Percentiles rank a stretch among this genome's conserved stretches.
Evolutionary conservation across 2,113 vertebrate species (phyloP).

Genomic region (Colistium nudipinnis): DNA sequence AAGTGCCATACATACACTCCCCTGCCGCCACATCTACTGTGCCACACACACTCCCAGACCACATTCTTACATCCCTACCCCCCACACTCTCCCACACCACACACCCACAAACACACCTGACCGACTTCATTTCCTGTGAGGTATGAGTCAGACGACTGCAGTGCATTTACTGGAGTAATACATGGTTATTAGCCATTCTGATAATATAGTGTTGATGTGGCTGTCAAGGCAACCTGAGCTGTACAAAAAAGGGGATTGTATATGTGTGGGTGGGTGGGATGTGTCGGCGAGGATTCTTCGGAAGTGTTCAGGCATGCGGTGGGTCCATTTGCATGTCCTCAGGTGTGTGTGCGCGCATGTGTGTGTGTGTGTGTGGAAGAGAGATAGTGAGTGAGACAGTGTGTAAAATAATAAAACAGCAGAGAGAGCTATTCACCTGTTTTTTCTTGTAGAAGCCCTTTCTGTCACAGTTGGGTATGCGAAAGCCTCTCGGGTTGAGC

Average conservation of each 20-base stretch:
- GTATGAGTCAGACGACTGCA: slow-evolving; percentile 76
- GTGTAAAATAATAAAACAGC: slow-evolving; percentile 31
- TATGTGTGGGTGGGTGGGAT: slow-evolving; percentile 63
- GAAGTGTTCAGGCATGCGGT: slow-evolving; percentile 73
- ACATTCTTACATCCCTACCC: slow-evolving; percentile 74
- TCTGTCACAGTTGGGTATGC: slow-evolving; percentile 98
- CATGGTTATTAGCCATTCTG: slow-evolving; percentile 77
- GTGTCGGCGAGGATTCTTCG: slow-evolving; percentile 64
- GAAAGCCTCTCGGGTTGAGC: slow-evolving; percentile 89
- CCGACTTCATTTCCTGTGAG: slow-evolving; percentile 75
- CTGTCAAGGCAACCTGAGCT: slow-evolving; percentile 72
- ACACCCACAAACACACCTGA: slow-evolving; percentile 80
- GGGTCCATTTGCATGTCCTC: slow-evolving; percentile 58
- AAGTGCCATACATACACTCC: slow-evolving; percentile 64
- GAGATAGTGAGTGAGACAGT: background rate
- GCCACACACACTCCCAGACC: slow-evolving; percentile 78
- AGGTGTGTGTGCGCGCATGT: slow-evolving; percentile 50
- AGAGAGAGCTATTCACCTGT: slow-evolving; percentile 85
- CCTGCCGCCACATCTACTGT: slow-evolving; percentile 66
- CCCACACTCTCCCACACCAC: slow-evolving; percentile 73
- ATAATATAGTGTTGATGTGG: slow-evolving; percentile 79
- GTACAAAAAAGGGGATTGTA: slow-evolving; percentile 38
- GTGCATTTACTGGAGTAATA: slow-evolving; percentile 74
- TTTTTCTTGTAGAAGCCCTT: slow-evolving; percentile 99
- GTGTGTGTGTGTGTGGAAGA: slow-evolving; percentile 29